These are phyloP conservation scores for Bombus sibiricus DNA, from an alignment of 1,140 invertebrate species.

Conservation along the genomic window DNA sequence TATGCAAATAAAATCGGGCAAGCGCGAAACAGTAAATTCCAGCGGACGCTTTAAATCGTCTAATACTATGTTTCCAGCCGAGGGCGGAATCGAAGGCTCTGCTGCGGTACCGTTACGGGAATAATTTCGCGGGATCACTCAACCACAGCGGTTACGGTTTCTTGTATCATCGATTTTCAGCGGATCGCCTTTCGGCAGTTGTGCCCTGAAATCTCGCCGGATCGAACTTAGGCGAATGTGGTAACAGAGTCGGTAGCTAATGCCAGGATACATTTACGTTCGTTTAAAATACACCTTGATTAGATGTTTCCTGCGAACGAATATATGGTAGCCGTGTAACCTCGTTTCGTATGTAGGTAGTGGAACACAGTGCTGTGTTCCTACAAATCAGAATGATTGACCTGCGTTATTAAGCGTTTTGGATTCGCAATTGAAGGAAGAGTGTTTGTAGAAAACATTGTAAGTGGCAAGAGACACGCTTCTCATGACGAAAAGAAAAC, in stretches of 20 bases:
- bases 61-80: slow-evolving; percentile 51
- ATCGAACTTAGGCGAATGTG: background rate
- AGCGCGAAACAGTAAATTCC: slow-evolving; percentile 59
- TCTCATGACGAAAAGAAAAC: too few relatives aligned
- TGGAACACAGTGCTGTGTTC: background rate
- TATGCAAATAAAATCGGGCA: slow-evolving; percentile 66
- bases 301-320: background rate
- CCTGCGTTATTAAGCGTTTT: background rate
- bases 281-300: background rate
- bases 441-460: background rate
- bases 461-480: too few relatives aligned
- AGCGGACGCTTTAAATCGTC: slow-evolving; percentile 42
- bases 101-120: slow-evolving; percentile 53
- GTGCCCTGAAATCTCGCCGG: slow-evolving; percentile 1
- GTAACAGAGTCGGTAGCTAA: background rate
- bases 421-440: too few relatives aligned
- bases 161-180: slow-evolving; percentile 54
- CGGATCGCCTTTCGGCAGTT: slow-evolving; percentile 22
- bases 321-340: background rate
- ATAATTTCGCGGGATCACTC: slow-evolving; percentile 51
- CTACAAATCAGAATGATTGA: background rate
- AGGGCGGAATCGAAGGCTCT: slow-evolving; percentile 33
- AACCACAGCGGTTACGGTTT: slow-evolving; percentile 51
- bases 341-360: background rate
- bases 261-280: background rate